phyloP scores from a whole-genome alignment of 1,140 invertebrate genomes.

The Bacillus rossius region DNA sequence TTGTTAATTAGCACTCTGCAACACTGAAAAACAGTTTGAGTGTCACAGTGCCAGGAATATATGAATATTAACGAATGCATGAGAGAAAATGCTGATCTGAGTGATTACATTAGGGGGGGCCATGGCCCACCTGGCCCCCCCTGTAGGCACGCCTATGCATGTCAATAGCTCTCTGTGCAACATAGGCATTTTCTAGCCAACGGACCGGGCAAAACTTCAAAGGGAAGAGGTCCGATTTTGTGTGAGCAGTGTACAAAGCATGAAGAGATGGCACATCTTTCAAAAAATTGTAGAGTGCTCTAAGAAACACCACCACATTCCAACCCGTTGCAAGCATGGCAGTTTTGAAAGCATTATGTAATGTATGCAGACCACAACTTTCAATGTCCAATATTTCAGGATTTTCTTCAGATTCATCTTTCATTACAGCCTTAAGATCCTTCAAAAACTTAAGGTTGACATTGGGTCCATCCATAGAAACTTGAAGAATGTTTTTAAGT shows the following conservation, averaged over 20 bases:
- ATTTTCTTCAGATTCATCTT: not conserved
- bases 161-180: slow-evolving; percentile 6
- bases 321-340: slow-evolving; percentile 14
- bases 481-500: slow-evolving; percentile 4
- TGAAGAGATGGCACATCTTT: slow-evolving; percentile 13
- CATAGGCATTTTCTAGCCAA: slow-evolving; percentile 15
- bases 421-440: no score
- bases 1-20: no score
- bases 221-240: slow-evolving; percentile 10
- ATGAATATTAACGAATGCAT: no score
- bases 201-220: slow-evolving; percentile 19
- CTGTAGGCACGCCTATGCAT: no score
- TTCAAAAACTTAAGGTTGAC: slow-evolving; percentile 15
- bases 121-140: no score
- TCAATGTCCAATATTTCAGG: slow-evolving; percentile 18
- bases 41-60: no score
- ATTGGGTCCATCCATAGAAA: slow-evolving; percentile 19
- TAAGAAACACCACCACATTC: slow-evolving; percentile 9
- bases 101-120: no score
- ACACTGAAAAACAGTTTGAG: no score
- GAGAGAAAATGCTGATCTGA: no score
- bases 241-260: slow-evolving; percentile 12
- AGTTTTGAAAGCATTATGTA: slow-evolving; percentile 21
- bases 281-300: slow-evolving; percentile 16
- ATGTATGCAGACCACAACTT: slow-evolving; percentile 21